phyloP scores from a whole-genome alignment of 2,888 invertebrate species.

The Pollenia griseotomentosa region DNA sequence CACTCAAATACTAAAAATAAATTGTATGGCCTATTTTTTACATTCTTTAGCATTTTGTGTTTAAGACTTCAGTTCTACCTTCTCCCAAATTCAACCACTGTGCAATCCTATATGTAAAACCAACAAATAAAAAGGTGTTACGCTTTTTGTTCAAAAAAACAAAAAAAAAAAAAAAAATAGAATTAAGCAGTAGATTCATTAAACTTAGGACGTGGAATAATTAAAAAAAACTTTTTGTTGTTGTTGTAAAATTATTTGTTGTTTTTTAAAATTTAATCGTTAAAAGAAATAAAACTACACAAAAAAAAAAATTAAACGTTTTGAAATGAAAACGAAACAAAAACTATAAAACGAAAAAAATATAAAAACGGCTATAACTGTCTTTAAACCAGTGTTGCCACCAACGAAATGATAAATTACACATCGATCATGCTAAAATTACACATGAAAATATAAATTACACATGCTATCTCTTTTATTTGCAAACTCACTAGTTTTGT shows the following conservation, averaged over 20 bases:
- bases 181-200: slow-evolving; percentile 53
- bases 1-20: too few species aligned
- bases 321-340: slow-evolving; percentile 56
- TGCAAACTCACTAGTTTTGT: too few species aligned
- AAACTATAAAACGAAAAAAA: neutral
- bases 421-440: too few species aligned
- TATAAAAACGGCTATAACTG: slow-evolving; percentile 56
- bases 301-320: slow-evolving; percentile 23
- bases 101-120: slow-evolving; percentile 10
- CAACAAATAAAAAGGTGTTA: slow-evolving; percentile 44
- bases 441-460: too few species aligned
- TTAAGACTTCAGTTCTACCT: too few species aligned
- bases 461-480: too few species aligned
- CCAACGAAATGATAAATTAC: too few species aligned
- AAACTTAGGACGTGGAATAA: slow-evolving; percentile 73
- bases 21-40: too few species aligned
- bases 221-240: slow-evolving; percentile 62
- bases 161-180: neutral
- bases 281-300: slow-evolving; percentile 48
- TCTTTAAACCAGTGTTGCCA: too few species aligned
- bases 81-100: neutral
- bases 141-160: slow-evolving; percentile 44
- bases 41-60: too few species aligned
- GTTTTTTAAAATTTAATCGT: slow-evolving; percentile 60
- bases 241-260: slow-evolving; percentile 10